Percentiles rank a stretch among this genome's conserved stretches.
Evolutionary conservation across 2,888 invertebrate species (phyloP).

Genomic region (Drosophila pseudotakahashii): DNA sequence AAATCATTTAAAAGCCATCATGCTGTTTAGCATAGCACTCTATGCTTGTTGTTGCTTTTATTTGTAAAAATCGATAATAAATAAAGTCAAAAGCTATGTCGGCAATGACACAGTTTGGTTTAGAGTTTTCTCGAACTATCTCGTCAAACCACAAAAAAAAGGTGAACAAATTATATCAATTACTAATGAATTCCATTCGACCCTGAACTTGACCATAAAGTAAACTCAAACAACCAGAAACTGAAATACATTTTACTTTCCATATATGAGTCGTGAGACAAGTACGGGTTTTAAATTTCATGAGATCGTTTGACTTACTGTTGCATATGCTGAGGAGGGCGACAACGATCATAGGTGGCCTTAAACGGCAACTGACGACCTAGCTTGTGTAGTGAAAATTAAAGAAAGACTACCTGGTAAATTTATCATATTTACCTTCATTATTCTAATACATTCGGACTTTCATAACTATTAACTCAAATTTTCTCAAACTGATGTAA

Average conservation of each 20-base stretch:
- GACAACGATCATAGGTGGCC: constrained; percentile 1
- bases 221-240: constrained; percentile 5
- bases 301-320: not conserved
- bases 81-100: constrained; percentile 25
- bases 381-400: too few species aligned
- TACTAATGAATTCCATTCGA: constrained; percentile 24
- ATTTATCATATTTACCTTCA: too few species aligned
- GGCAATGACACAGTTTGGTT: constrained; percentile 67
- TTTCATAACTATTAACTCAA: too few species aligned
- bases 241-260: constrained; percentile 9
- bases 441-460: too few species aligned
- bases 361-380: too few species aligned
- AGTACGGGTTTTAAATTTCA: constrained; percentile 31
- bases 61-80: constrained; percentile 18
- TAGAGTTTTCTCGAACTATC: constrained; percentile 46
- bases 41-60: constrained; percentile 46
- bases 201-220: constrained; percentile 69
- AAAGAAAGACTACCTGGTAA: too few species aligned
- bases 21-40: constrained; percentile 61
- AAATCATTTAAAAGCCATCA: too few species aligned
- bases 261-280: constrained; percentile 43
- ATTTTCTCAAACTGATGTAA: too few species aligned
- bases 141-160: constrained; percentile 32
- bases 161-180: constrained; percentile 4
- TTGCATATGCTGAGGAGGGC: not conserved